Evolutionary conservation across 2,797 vertebrate species (phyloP).

Genomic region (Argya squamiceps): DNA sequence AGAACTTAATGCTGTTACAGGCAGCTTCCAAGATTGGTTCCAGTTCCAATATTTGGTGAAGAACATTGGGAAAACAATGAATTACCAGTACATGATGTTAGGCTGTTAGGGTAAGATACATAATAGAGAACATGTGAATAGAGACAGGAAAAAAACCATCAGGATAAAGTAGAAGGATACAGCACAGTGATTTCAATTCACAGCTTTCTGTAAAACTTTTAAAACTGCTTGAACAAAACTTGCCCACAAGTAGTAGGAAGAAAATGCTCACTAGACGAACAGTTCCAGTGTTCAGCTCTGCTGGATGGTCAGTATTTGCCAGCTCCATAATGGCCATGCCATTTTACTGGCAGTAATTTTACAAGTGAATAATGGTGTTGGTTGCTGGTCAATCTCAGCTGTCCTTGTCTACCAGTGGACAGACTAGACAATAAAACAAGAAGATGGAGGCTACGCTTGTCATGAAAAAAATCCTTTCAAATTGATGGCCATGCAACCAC

Average conservation of each 20-base stretch:
- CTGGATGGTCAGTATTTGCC: background rate
- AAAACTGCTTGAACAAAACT: background rate
- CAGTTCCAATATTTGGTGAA: background rate
- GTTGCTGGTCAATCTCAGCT: background rate
- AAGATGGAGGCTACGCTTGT: background rate
- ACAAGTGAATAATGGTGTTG: background rate
- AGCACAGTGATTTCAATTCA: background rate
- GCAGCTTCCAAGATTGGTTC: background rate
- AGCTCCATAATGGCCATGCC: background rate
- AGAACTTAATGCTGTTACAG: background rate
- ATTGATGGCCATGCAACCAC: background rate
- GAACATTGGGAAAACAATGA: background rate
- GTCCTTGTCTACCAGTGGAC: background rate
- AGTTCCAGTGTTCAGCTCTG: background rate
- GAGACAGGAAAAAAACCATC: background rate
- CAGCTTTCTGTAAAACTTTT: background rate
- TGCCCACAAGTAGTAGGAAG: background rate
- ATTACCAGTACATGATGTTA: background rate
- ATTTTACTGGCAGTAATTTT: background rate
- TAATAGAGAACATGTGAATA: background rate
- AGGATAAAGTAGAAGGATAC: background rate
- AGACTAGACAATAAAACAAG: background rate
- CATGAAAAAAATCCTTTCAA: background rate
- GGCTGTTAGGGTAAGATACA: background rate
- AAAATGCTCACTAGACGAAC: background rate